A percentile compares a stretch with the other conserved stretches of the same genome.
These are phyloP conservation scores for Corynorhinus townsendii DNA, from an alignment of 2,113 vertebrate species.

Conservation along the genomic window DNA sequence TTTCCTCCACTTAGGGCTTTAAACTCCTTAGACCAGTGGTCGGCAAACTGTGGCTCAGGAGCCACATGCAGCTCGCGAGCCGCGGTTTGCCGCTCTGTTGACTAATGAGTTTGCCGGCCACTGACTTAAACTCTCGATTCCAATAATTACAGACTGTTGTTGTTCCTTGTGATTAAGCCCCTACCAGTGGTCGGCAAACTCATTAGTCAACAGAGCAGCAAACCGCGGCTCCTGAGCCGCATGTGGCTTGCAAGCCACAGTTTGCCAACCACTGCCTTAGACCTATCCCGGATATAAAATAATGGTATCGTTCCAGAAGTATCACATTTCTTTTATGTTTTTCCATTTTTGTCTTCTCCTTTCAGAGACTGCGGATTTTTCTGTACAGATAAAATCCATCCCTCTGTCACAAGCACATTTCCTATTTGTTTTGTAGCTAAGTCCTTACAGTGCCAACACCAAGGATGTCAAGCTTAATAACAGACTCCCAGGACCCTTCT, in stretches of 20 bases:
- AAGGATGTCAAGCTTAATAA: background rate
- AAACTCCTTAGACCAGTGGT: background rate
- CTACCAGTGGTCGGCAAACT: too few relatives aligned
- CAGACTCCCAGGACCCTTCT: background rate
- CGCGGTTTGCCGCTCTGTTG: too few relatives aligned
- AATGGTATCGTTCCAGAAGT: background rate
- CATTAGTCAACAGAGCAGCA: too few relatives aligned
- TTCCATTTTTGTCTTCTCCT: background rate
- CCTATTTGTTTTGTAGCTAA: background rate
- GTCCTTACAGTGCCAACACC: background rate
- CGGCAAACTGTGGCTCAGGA: too few relatives aligned
- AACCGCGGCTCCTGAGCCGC: too few relatives aligned
- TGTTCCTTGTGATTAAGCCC: too few relatives aligned
- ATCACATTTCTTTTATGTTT: background rate
- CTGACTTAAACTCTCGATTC: too few relatives aligned
- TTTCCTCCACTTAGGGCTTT: background rate
- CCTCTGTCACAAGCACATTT: background rate
- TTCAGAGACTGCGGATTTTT: background rate
- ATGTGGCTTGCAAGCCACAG: too few relatives aligned
- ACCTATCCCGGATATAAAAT: background rate
- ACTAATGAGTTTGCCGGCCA: too few relatives aligned
- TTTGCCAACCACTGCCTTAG: too few relatives aligned
- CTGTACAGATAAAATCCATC: constrained; percentile 15
- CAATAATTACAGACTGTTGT: too few relatives aligned
- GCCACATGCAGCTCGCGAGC: too few relatives aligned